phyloP scores from a whole-genome alignment of 2,888 invertebrate species.

The Drosophila peninsularis region DNA sequence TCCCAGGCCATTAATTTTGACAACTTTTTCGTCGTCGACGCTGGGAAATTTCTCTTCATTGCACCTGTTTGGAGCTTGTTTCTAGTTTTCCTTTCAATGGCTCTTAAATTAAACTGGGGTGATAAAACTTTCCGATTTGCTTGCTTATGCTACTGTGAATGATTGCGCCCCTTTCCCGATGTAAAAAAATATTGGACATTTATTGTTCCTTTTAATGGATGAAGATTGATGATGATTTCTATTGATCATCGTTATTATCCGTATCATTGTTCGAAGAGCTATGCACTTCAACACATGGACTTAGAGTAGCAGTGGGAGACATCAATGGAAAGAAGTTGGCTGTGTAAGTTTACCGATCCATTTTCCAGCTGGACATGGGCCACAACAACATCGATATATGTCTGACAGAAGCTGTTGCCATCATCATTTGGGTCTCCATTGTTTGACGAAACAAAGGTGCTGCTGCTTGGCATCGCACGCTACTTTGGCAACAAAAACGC shows the following conservation, averaged over 20 bases:
- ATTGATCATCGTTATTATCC: conserved; percentile 64
- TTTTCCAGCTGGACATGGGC: not conserved
- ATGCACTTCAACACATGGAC: conserved; percentile 5
- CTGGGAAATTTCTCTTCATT: not conserved
- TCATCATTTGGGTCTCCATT: conserved; percentile 75
- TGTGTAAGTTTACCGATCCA: conserved; percentile 12
- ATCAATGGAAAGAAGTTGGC: not conserved
- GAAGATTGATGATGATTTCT: conserved; percentile 67
- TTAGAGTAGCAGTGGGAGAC: not conserved
- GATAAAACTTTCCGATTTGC: conserved; percentile 21
- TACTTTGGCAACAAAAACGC: conserved; percentile 70
- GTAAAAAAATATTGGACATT: conserved; percentile 50
- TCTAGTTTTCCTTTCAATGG: not conserved
- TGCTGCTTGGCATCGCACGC: conserved; percentile 35
- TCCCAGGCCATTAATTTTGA: conserved; percentile 26
- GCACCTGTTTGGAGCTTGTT: conserved; percentile 28
- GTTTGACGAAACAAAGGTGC: conserved; percentile 61
- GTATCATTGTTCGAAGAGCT: conserved; percentile 31
- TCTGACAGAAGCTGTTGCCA: conserved; percentile 23
- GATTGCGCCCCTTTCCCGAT: conserved; percentile 19
- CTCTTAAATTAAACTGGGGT: conserved; percentile 8
- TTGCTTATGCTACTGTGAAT: not conserved
- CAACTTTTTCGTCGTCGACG: not conserved
- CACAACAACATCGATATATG: conserved; percentile 3
- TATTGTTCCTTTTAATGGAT: conserved; percentile 63